Evolutionary conservation across 2,888 invertebrate species (phyloP), one percentile per base, ranked within the genome.

Genomic region (Lasioglossum marginatum): DNA sequence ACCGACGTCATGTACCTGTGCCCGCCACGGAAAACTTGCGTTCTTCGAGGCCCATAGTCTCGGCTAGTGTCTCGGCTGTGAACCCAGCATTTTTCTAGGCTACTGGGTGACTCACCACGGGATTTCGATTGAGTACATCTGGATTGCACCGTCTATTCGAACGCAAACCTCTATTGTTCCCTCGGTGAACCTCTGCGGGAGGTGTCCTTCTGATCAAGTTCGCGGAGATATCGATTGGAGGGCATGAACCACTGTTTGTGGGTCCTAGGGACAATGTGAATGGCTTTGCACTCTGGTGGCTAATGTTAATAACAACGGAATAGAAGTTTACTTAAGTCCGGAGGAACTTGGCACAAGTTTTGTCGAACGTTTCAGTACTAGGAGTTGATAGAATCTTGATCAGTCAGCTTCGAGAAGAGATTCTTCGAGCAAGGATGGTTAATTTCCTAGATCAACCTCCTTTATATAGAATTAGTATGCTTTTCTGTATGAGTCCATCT

Each of bases 1-100:
- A n/a, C 60, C 60, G 63, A 79, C 43, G n/a, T 16, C 48, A 12
- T 16, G 63, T 81, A 77, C 77, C 76, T 81, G 63, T 31, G 76
- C 72, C 71, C n/a, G 6, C 16, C 66, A 23, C 73, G 83, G 76
- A 83, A 83, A 66, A 73, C 72, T 77, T 77, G 45, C 57, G 57
- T 81, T 27, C 57, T 57, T 74, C 19, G 60, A 23, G 23, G 27
- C 6, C 45, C 6, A 6, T 6, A 10, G 19, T 31, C 31, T 19
- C 8, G 19, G 60, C 4, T 16, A 27, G n/a, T 4, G 45, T 45
- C 45, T 45, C 45, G 4, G 14, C 5, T 14, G 31, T 31, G 31
- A 16, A 6, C 16, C 60, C 1, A 27, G 16, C 27, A 27, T 31
- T 31, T 63, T 82, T 82, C 73, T 60, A 27, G 80, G 71, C 71